A percentile compares a stretch with the other conserved stretches of the same genome.
Evolutionary conservation across 2,888 invertebrate genomes (phyloP).

Genomic region (Rhagophthalmus giganteus): DNA sequence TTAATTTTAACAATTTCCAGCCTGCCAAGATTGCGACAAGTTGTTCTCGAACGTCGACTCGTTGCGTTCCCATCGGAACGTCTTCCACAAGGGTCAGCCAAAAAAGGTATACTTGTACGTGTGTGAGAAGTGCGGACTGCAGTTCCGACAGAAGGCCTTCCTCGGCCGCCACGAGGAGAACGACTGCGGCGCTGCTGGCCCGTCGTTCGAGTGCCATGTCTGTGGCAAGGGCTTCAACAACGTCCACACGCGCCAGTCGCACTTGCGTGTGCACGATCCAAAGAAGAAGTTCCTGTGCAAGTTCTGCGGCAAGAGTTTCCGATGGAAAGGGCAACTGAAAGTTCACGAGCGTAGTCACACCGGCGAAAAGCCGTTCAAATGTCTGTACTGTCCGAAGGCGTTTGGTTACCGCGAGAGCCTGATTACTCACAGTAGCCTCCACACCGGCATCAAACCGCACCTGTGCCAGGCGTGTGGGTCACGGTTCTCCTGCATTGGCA

Average conservation of each 20-base stretch:
- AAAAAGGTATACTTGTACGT: conserved; percentile 45
- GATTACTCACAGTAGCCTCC: conserved; percentile 56
- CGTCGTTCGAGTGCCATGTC: conserved; percentile 44
- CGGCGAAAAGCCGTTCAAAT: conserved; percentile 58
- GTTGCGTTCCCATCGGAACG: conserved; percentile 53
- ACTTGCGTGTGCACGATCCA: conserved; percentile 54
- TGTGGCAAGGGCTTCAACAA: conserved; percentile 55
- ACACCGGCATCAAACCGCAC: conserved; percentile 57
- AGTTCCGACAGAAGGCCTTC: conserved; percentile 51
- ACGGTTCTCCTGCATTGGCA: conserved; percentile 58
- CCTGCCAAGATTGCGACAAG: conserved; percentile 56
- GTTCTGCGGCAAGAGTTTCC: conserved; percentile 50
- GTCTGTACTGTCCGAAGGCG: conserved; percentile 49
- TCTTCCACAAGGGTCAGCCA: conserved; percentile 40
- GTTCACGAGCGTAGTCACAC: conserved; percentile 55
- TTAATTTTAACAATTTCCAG: conserved; percentile 39
- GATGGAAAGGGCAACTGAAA: conserved; percentile 50
- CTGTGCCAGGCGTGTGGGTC: conserved; percentile 56
- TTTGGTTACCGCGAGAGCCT: conserved; percentile 57
- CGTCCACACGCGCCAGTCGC: conserved; percentile 55
- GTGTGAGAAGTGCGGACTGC: conserved; percentile 47
- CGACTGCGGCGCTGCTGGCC: conserved; percentile 52
- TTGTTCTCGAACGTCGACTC: conserved; percentile 55
- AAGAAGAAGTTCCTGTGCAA: conserved; percentile 46
- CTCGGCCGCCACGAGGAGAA: conserved; percentile 55